Percentiles rank a stretch among this genome's conserved stretches.
Conservation (phyloP, 2,113 vertebrate species). For the Dinomys branickii region DNA sequence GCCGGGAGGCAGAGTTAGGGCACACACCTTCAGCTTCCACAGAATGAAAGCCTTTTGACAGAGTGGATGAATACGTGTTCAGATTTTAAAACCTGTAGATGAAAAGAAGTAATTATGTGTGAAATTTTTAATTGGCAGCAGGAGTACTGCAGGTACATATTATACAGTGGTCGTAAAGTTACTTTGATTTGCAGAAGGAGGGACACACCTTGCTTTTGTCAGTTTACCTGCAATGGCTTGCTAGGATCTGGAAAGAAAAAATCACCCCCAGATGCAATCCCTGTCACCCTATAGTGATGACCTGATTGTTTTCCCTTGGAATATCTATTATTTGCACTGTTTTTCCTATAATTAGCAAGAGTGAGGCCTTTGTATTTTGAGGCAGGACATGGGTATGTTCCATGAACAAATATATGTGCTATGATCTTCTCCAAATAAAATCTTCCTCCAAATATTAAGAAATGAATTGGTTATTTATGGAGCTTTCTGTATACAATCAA, state of each 20-base stretch:
- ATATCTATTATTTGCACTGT: constrained; percentile 46
- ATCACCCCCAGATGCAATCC: neutral
- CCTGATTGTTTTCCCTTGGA: constrained; percentile 60
- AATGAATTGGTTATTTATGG: neutral
- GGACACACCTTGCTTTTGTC: constrained; percentile 64
- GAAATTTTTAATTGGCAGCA: constrained; percentile 66
- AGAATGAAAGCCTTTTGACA: constrained; percentile 40
- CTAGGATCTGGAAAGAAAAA: constrained; percentile 52
- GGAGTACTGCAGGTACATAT: constrained; percentile 50
- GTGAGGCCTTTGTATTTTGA: constrained; percentile 14
- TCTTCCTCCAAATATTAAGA: neutral
- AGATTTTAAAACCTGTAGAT: constrained; percentile 65
- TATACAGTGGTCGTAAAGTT: constrained; percentile 57
- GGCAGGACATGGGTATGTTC: neutral
- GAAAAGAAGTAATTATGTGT: constrained; percentile 62
- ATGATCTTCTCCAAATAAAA: neutral
- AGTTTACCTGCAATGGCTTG: constrained; percentile 78
- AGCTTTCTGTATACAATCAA: neutral
- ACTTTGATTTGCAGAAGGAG: constrained; percentile 72
- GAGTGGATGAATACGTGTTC: neutral
- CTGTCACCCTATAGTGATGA: constrained; percentile 31
- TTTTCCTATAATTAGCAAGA: constrained; percentile 65
- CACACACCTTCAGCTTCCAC: constrained; percentile 34
- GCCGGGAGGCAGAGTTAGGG: neutral
- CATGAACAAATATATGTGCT: neutral